Conservation (phyloP, 1,140 invertebrate species). For the Caenorhabditis brenneri region DNA sequence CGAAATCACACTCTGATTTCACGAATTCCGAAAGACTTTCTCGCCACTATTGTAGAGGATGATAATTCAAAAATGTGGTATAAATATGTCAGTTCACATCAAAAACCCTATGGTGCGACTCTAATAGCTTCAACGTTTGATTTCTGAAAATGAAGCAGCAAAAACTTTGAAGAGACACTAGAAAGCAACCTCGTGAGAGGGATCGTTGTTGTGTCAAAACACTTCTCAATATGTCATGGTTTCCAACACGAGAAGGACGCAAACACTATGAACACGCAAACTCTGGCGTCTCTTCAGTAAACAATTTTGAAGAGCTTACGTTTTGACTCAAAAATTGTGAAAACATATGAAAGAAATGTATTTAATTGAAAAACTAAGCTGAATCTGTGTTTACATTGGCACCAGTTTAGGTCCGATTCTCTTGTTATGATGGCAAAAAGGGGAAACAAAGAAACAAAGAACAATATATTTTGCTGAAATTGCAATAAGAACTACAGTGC, state of each 20-base stretch:
- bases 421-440: too few species aligned
- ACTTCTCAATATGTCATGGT: constrained; percentile 22
- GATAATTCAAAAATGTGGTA: neutral
- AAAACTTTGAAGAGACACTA: neutral
- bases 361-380: too few species aligned
- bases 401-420: too few species aligned
- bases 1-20: too few species aligned
- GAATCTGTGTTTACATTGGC: too few species aligned
- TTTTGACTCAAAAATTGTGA: too few species aligned
- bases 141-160: neutral
- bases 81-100: neutral
- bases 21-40: too few species aligned
- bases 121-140: neutral
- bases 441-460: too few species aligned
- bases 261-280: neutral
- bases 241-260: neutral
- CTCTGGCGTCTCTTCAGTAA: neutral
- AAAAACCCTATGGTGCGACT: neutral
- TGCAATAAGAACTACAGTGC: too few species aligned
- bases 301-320: neutral
- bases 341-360: too few species aligned
- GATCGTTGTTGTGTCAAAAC: neutral
- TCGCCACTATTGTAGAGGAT: neutral
- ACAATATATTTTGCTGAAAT: too few species aligned
- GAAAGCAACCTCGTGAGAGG: neutral